Evolutionary conservation across 1,140 invertebrate species (phyloP).

Genomic region (Rhynchophorus ferrugineus): DNA sequence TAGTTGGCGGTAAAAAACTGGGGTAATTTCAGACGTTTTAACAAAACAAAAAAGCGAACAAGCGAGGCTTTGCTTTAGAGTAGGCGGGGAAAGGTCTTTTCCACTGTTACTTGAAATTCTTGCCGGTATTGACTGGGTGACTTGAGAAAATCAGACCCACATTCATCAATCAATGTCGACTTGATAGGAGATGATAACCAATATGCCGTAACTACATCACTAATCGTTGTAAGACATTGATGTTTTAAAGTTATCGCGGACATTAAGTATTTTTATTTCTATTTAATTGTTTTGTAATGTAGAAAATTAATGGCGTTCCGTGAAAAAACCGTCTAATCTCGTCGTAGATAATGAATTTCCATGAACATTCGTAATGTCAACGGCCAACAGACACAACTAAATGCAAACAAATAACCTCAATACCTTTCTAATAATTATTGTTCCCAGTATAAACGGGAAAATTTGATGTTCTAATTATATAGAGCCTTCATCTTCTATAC

Average conservation of each 20-base stretch:
- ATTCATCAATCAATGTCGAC: conserved; percentile 35
- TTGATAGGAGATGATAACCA: conserved; percentile 33
- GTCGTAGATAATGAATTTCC: too few species aligned
- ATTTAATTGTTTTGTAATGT: conserved; percentile 1
- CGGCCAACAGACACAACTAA: too few species aligned
- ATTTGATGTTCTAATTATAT: too few species aligned
- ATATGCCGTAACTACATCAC: conserved; percentile 33
- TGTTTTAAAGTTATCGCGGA: conserved; percentile 29
- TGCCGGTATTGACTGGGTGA: conserved; percentile 23
- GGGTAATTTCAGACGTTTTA: neutral
- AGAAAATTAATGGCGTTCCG: too few species aligned
- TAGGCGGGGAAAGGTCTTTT: conserved; percentile 8
- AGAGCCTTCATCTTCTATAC: too few species aligned
- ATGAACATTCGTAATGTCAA: too few species aligned
- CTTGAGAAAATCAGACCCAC: conserved; percentile 26
- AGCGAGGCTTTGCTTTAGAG: conserved; percentile 7
- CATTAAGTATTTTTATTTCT: conserved; percentile 4
- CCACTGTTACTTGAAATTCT: conserved; percentile 12
- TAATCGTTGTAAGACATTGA: conserved; percentile 36
- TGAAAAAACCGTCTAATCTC: too few species aligned
- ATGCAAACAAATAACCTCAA: too few species aligned
- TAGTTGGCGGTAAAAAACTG: neutral
- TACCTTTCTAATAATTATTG: too few species aligned
- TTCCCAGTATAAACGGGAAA: too few species aligned
- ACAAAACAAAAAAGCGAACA: conserved; percentile 9